These are phyloP conservation scores for Hypena proboscidalis DNA, from an alignment of 2,888 invertebrate species.

Conservation along the genomic window DNA sequence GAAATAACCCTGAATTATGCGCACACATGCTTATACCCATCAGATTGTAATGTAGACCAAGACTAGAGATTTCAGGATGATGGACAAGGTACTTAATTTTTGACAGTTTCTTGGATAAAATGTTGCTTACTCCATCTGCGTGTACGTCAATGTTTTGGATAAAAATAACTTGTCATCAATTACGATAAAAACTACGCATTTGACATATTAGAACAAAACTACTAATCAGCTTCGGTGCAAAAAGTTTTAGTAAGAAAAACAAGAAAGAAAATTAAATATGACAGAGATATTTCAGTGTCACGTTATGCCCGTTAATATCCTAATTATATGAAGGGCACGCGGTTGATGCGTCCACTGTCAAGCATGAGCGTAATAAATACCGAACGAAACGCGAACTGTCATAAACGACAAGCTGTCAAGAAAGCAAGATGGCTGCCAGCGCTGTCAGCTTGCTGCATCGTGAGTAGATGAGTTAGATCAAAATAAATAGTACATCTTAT, in stretches of 20 bases:
- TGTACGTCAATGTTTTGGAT: too few relatives aligned
- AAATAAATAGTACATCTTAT: constrained; percentile 36
- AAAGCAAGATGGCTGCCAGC: constrained; percentile 35
- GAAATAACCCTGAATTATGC: too few relatives aligned
- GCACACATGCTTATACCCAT: too few relatives aligned
- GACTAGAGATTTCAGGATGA: too few relatives aligned
- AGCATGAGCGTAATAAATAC: constrained; percentile 32
- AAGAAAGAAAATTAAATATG: neutral
- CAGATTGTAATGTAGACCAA: too few relatives aligned
- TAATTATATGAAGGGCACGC: constrained; percentile 35
- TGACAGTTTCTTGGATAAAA: too few relatives aligned
- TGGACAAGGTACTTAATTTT: too few relatives aligned
- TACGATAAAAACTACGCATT: too few relatives aligned
- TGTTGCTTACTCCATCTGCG: too few relatives aligned
- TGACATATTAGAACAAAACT: too few relatives aligned
- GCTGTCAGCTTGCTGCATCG: constrained; percentile 24
- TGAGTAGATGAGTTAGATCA: constrained; percentile 22
- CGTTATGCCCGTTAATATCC: constrained; percentile 17
- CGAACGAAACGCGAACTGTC: constrained; percentile 30
- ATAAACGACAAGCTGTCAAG: constrained; percentile 39
- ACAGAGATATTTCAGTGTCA: constrained; percentile 5
- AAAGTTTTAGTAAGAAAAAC: neutral
- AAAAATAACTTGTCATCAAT: too few relatives aligned
- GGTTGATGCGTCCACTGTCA: constrained; percentile 25
- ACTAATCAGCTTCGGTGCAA: too few relatives aligned